These are phyloP conservation scores for Mus musculus DNA, from an alignment of 2,113 vertebrate species.

Conservation along the genomic window DNA sequence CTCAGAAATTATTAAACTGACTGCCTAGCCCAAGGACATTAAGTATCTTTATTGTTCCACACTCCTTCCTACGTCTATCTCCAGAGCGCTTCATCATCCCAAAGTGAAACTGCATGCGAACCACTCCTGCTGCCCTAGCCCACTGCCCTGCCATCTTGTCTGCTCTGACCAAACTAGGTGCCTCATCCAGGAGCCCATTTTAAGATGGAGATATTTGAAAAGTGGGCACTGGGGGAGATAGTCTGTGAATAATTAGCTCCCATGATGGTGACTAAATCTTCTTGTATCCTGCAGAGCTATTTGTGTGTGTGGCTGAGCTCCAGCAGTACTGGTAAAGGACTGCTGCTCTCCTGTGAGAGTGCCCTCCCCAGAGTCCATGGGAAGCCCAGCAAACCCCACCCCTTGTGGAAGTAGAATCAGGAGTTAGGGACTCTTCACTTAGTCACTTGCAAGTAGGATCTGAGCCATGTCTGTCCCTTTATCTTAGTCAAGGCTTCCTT, in stretches of 20 bases:
- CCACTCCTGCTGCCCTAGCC: neutral
- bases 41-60: neutral
- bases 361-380: neutral
- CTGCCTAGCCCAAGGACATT: neutral
- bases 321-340: neutral
- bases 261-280: neutral
- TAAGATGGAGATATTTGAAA: conserved; percentile 34
- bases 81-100: neutral
- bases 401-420: neutral
- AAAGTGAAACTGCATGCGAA: neutral
- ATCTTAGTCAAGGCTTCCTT: neutral
- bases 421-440: neutral
- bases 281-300: neutral
- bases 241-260: conserved; percentile 13
- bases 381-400: neutral
- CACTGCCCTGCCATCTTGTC: neutral
- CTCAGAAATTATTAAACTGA: neutral
- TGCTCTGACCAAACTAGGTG: neutral
- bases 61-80: neutral
- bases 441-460: conserved; percentile 9
- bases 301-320: neutral
- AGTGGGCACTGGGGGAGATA: neutral
- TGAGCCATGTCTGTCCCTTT: neutral
- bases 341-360: neutral
- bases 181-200: conserved; percentile 8